These are phyloP conservation scores for Sphenopsis melanotis DNA, from an alignment of 2,797 vertebrate genomes.

Conservation along the genomic window DNA sequence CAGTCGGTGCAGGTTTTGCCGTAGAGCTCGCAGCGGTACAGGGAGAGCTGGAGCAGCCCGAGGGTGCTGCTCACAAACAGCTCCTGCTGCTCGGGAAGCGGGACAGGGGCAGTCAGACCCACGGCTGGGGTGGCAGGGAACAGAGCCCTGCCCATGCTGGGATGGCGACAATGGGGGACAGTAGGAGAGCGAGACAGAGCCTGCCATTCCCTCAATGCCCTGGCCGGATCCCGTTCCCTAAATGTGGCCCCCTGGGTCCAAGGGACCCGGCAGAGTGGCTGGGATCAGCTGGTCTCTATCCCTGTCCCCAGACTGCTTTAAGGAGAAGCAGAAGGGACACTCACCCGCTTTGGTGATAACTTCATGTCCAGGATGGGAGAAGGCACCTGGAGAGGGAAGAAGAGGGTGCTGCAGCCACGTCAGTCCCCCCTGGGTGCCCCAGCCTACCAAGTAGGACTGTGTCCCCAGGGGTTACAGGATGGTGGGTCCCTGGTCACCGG, in stretches of 20 bases:
- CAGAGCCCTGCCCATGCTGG: fast-evolving
- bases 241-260: neutral
- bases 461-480: fast-evolving
- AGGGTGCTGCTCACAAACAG: conserved; percentile 60
- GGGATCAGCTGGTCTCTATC: neutral
- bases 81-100: conserved; percentile 42
- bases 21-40: conserved; percentile 86
- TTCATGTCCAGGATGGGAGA: conserved; percentile 83
- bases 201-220: neutral
- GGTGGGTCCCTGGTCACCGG: fast-evolving
- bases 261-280: neutral
- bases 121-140: neutral
- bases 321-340: conserved; percentile 20
- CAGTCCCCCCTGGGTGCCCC: neutral
- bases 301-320: neutral
- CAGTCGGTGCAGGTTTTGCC: conserved; percentile 86
- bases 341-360: conserved; percentile 83
- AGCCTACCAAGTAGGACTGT: neutral
- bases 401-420: neutral
- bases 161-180: neutral
- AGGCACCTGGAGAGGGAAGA: conserved; percentile 67
- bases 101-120: neutral
- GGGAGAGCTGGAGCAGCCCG: conserved; percentile 81
- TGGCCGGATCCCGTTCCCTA: neutral
- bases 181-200: neutral